A percentile compares a stretch with the other conserved stretches of the same genome.
These are phyloP conservation scores for Pomatostomus ruficeps DNA, from an alignment of 2,113 vertebrate species.

Conservation along the genomic window DNA sequence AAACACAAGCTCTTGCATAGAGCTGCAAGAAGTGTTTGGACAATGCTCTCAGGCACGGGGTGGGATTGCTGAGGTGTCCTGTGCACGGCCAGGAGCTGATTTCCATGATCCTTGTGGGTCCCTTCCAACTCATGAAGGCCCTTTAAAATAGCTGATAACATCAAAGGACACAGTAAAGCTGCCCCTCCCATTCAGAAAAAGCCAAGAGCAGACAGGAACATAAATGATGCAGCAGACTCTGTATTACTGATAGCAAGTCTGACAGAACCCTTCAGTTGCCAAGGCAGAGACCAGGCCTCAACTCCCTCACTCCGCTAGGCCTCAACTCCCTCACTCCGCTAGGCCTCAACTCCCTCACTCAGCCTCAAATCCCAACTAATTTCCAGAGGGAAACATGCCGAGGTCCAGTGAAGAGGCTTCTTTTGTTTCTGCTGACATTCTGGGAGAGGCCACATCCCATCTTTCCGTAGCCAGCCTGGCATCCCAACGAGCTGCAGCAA, in stretches of 20 bases:
- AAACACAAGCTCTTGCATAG: neutral
- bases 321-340: too few relatives aligned
- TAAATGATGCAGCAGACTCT: neutral
- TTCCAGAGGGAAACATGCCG: neutral
- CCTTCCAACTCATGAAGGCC: neutral
- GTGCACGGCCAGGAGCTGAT: neutral
- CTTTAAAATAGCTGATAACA: neutral
- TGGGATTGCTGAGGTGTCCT: neutral
- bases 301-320: too few relatives aligned
- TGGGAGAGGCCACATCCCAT: neutral
- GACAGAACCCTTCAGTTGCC: neutral
- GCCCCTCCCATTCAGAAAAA: neutral
- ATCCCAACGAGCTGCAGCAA: neutral
- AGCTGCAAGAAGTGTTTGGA: neutral
- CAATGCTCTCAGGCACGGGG: neutral
- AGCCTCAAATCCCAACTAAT: neutral
- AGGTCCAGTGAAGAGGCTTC: too few relatives aligned
- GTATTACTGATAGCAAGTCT: accelerated
- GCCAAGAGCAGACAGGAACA: neutral
- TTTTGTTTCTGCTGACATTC: neutral
- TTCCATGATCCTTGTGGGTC: neutral
- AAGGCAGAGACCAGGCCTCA: neutral
- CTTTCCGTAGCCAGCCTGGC: too few relatives aligned
- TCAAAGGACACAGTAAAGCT: neutral
- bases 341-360: neutral